Base-by-base conservation (phyloP, 2,113 vertebrate species). In the Carollia perspicillata region DNA sequence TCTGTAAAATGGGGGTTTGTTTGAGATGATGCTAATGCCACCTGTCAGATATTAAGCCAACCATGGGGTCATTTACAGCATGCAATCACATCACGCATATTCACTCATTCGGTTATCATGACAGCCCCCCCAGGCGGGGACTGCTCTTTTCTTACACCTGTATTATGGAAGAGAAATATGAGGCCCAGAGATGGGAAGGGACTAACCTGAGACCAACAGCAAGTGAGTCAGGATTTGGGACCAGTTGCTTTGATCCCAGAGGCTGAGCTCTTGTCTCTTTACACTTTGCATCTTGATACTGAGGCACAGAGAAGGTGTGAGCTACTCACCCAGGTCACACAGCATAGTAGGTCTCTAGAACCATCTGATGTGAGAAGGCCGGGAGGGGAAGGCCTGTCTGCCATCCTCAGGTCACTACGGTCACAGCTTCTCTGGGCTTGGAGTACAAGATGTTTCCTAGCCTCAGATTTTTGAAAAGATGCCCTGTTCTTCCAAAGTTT, bases 1-100 rank as follows among this genome's bases (percentile, higher is more conserved):
- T 94, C 85, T 85, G 33, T 78, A 20, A 71, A 85, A 90, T 71
- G 71, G n/a, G 35, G 49, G 6, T 58, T 94, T 94, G 35, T 74
- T 35, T 92, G 60, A 90, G 77, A 68, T 35, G 55, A 90, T 87
- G 2, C 66, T 74, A 55, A 90, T 4, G 60, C 22, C n/a, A 74
- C 53, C 14, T 40, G 47, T 49, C 40, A 60, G 75, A 26, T 84
- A 26, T 22, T 40, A 47, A 84, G 83, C 18, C 55, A 20, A 40
- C 11, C 7, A 14, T 8, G 75, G 17, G 68, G 5, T 66, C 42
- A 49, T 74, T 86, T 30, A 47, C 5, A 4, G 9, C 1, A 3
- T 23, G 20, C 16, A 7, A 80, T 79, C 37, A 35, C 8, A 17
- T 17, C 23, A 16, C 44, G 17, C 74, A 78, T 58, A 83, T 51